Conservation (phyloP, 2,113 vertebrate genomes). For the Lagopus muta region DNA sequence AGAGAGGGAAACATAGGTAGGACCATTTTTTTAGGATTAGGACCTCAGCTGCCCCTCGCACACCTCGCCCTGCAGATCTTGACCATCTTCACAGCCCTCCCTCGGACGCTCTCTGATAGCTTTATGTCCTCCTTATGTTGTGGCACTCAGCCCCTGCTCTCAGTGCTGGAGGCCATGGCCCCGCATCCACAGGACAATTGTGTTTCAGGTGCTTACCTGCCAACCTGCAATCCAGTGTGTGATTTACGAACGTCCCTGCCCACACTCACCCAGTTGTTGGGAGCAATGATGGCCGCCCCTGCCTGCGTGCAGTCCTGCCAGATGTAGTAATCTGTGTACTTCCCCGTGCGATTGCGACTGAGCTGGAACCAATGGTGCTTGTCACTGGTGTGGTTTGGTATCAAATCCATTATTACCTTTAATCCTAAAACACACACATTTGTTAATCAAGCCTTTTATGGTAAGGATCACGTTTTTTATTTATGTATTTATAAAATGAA, state of each 20-base stretch:
- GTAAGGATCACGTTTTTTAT: neutral
- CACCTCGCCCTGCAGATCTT: neutral
- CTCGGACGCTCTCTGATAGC: neutral
- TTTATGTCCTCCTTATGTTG: neutral
- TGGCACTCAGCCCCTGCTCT: neutral
- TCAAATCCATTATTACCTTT: conserved; percentile 94
- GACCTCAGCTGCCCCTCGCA: neutral
- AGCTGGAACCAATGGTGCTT: conserved; percentile 93
- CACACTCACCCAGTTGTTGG: conserved; percentile 93
- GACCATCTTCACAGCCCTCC: neutral
- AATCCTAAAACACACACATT: conserved; percentile 77
- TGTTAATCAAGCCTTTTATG: neutral
- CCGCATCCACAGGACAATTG: rapidly evolving
- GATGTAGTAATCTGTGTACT: conserved; percentile 92
- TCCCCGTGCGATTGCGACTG: conserved; percentile 84
- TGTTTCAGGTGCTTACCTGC: neutral
- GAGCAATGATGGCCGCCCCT: conserved; percentile 62
- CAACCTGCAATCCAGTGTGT: neutral
- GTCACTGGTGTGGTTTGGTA: conserved; percentile 97
- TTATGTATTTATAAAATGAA: neutral
- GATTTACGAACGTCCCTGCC: neutral
- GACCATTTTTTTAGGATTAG: neutral
- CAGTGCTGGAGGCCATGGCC: neutral
- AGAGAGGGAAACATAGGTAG: neutral
- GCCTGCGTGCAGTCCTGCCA: conserved; percentile 85